Percentiles rank a stretch among this genome's conserved stretches.
phyloP scores from a whole-genome alignment of 2,888 invertebrate genomes.

The Dasypolia templi region DNA sequence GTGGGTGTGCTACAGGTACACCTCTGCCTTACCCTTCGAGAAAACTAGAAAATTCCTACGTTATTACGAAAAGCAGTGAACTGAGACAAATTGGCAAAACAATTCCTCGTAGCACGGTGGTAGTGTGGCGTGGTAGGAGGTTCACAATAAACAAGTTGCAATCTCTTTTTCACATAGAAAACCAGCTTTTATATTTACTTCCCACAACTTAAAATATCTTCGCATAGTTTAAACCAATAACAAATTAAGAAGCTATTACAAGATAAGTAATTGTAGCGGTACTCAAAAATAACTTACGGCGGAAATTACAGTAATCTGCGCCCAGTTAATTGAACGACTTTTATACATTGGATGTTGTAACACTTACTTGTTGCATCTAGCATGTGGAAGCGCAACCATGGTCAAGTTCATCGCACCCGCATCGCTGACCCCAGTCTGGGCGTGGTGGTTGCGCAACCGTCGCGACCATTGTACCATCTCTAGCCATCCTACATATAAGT shows the following conservation, averaged over 20 bases:
- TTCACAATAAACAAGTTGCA: not conserved
- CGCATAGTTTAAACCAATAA: not conserved
- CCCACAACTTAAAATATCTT: not conserved
- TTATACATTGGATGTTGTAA: constrained; percentile 46
- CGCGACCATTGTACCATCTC: constrained; percentile 46
- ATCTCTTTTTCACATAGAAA: not conserved
- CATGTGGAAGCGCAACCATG: constrained; percentile 47
- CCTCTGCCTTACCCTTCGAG: not conserved
- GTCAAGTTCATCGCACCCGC: constrained; percentile 80
- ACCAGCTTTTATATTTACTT: too few relatives aligned
- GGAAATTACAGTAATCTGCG: constrained; percentile 36
- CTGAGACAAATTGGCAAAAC: not conserved
- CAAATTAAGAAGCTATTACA: constrained; percentile 12
- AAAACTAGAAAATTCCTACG: too few relatives aligned
- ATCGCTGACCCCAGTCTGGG: constrained; percentile 68
- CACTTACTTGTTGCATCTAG: constrained; percentile 44
- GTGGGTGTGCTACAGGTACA: not conserved
- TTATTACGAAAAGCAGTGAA: too few relatives aligned
- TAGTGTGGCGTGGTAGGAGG: too few relatives aligned
- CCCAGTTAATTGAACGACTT: constrained; percentile 58
- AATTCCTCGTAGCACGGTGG: constrained; percentile 14
- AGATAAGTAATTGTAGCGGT: constrained; percentile 19
- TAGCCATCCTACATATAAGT: constrained; percentile 21
- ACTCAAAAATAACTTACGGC: constrained; percentile 8
- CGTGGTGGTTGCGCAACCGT: constrained; percentile 67